A percentile compares a stretch with the other conserved stretches of the same genome.
Conservation (phyloP, 2,113 vertebrate genomes). For the Rhinopomastus cyanomelas region DNA sequence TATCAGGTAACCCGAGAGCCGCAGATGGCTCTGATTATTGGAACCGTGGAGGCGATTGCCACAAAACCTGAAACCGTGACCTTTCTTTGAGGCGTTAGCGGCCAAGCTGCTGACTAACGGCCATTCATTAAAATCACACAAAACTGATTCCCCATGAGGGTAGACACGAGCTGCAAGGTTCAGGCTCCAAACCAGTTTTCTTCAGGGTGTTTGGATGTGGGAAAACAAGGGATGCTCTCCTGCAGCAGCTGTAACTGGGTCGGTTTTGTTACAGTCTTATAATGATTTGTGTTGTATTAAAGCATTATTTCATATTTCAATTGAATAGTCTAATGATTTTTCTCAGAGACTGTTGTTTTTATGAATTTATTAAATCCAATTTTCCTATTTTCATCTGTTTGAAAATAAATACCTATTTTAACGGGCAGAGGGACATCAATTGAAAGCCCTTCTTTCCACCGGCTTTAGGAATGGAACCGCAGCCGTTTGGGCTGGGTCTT, state of each 20-base stretch:
- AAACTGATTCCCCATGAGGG: conserved; percentile 2
- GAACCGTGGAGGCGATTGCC: conserved; percentile 10
- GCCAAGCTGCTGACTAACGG: conserved; percentile 35
- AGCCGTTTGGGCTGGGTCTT: background rate
- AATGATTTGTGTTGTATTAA: background rate
- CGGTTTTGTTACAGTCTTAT: background rate
- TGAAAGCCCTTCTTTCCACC: background rate
- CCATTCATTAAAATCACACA: background rate
- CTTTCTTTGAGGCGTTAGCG: conserved; percentile 31
- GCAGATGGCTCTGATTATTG: conserved; percentile 29
- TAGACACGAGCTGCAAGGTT: background rate
- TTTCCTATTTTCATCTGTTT: background rate
- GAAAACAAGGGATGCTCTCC: background rate
- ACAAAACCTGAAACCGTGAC: conserved; percentile 10
- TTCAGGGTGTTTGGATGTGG: background rate
- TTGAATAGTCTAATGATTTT: background rate
- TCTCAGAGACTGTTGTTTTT: background rate
- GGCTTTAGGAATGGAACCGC: background rate
- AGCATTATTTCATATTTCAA: background rate
- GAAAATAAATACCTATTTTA: background rate
- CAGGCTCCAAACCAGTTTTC: background rate
- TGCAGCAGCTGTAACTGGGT: background rate
- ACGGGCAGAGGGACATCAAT: background rate
- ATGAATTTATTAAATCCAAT: background rate
- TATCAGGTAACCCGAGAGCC: conserved; percentile 6